Evolutionary conservation across 2,113 vertebrate genomes (phyloP).

Genomic region (Eulemur rufifrons): DNA sequence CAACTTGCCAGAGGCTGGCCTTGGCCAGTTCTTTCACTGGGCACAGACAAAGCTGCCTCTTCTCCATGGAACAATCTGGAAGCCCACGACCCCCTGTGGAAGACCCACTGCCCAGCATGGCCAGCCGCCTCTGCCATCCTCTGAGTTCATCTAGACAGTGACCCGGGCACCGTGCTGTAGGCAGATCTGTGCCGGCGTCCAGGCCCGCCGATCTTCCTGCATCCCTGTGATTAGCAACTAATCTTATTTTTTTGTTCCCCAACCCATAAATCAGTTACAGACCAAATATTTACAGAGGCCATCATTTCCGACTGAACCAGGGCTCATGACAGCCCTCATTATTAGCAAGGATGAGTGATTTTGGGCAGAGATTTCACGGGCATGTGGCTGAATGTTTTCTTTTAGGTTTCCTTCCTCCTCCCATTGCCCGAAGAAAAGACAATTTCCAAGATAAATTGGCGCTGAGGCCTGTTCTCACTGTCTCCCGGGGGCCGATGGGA

Average conservation of each 20-base stretch:
- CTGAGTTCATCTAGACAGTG: constrained; percentile 2
- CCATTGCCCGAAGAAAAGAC: constrained; percentile 48
- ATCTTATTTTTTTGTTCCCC: constrained; percentile 81
- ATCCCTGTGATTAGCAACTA: constrained; percentile 80
- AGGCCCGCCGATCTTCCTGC: constrained; percentile 70
- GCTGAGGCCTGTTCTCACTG: neutral
- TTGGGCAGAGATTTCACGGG: constrained; percentile 78
- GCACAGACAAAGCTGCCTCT: fast-evolving
- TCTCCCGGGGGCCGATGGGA: neutral
- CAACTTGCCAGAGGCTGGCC: neutral
- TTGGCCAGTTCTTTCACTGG: neutral
- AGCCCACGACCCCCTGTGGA: neutral
- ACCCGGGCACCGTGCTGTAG: neutral
- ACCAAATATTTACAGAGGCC: constrained; percentile 85
- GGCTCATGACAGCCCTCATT: constrained; percentile 85
- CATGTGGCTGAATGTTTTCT: constrained; percentile 60
- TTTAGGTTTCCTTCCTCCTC: constrained; percentile 56
- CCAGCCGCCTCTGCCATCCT: neutral
- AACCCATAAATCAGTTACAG: constrained; percentile 88
- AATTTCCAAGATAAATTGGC: constrained; percentile 46
- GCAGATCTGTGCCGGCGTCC: neutral
- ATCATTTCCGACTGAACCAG: constrained; percentile 85
- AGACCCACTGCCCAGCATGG: fast-evolving
- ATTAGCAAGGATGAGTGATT: constrained; percentile 87
- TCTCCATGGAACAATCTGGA: neutral